Evolutionary conservation across 23 tunicate genomes (phyloP), one percentile per base, ranked within the genome.

Genomic region (Halocynthia roretzi): DNA sequence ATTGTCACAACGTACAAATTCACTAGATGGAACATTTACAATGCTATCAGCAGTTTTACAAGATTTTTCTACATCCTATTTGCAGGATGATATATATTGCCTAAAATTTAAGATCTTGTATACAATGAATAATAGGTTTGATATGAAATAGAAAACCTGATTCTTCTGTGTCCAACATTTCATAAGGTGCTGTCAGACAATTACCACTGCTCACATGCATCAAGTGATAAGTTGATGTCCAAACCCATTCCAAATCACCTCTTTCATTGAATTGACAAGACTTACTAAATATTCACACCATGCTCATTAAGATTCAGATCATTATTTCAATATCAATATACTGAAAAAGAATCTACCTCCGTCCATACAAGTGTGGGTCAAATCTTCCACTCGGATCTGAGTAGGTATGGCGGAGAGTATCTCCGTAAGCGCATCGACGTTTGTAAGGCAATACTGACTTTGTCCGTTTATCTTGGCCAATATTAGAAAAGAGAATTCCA

Each of bases 201-300:
- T 70, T 8, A 19, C 90, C 86, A 52, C 82, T 81, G n/a, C 56
- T 11, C 0, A 90, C 50, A 79, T 76, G 85, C 80, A 61, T 71
- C 20, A 90, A 64, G 58, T 90, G 90, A 67, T 80, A 90, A 6
- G 90, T 81, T 8, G 97, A 90, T 12, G 77, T 61, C 97, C 97
- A 90, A 7, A 77, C 72, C 97, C 97, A 90, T 50, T 52, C 65
- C 31, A 85, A 52, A 5, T 81, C 82, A 19, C 70, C 81, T 40
- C 31, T 53, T 6, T 58, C 67, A 65, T 80, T 88, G 52, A 14
- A 83, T 31, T 73, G 50, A 78, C 95, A 88, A 12, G 95, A 88
- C 60, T 83, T 83, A 66, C 95, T 88, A 57, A 12, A 75, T 50
- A 20, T 52, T 14, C 56, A 70, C 14, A n/a, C 12, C 2, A 68